Base-by-base conservation (phyloP, 2,888 invertebrate genomes). In the Tillus elongatus region DNA sequence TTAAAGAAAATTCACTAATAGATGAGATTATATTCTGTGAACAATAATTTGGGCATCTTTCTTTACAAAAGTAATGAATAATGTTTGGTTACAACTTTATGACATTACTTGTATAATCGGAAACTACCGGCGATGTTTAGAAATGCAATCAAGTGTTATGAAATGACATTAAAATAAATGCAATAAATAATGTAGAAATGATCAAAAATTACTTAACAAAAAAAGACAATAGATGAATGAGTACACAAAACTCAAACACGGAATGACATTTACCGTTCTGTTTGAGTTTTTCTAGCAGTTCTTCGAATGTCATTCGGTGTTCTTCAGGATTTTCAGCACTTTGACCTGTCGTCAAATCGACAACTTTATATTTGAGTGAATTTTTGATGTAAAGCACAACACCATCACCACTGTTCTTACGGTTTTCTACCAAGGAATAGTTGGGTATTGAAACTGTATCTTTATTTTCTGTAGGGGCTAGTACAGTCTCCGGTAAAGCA, bases 351-450 rank as follows among this genome's bases (percentile, higher is more conserved):
- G 54, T 50, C 14, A 57, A 43, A 47, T 57, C 54, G 27, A 57
- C 55, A 27, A 57, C 53, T 43, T 57, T 57, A 40, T 54, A 57
- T 47, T 53, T 56, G 29, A 57, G 41, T n/a, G 55, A 54, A 41
- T 56, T 54, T 50, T 57, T 57, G 27, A 57, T 54, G 43, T 57
- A 57, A 37, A 56, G 41, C 10, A 56, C 40, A 3, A 56, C 55
- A 9, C 57, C 57, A 33, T 57, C 57, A 8, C 56, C 56, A 39
- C 54, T 54, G 39, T 49, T 48, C 41, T 50, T 56, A 24, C 55
- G 50, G 33, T 51, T 51, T 39, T 55, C 55, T 2, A 57, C 51
- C 15, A 57, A 44, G 12, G 56, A 56, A 37, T 57, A 57, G 43
- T 57, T 47, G 10, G 57, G 57, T 26, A 57, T 57, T 24, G 48